Evolutionary conservation across 2,888 invertebrate genomes (phyloP).

Genomic region (Ophion ellenae): DNA sequence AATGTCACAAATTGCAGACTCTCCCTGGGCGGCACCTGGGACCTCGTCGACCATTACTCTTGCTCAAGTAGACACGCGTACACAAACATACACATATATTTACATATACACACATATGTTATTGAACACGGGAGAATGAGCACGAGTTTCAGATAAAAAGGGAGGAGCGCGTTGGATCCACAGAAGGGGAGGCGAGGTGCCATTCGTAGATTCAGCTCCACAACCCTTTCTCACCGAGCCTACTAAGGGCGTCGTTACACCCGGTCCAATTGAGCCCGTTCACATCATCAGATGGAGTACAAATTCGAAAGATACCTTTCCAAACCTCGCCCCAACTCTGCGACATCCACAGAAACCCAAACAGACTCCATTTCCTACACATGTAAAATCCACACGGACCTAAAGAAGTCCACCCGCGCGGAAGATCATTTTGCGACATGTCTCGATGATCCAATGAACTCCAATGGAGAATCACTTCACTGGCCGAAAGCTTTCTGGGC

Average conservation of each 20-base stretch:
- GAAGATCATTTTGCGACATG: not conserved
- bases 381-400: not conserved
- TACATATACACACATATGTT: conserved; percentile 19
- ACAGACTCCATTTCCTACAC: not conserved
- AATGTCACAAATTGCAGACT: conserved; percentile 73
- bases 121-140: conserved; percentile 40
- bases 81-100: not conserved
- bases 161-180: conserved; percentile 23
- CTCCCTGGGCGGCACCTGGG: conserved; percentile 71
- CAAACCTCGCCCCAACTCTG: not conserved
- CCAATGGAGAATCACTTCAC: not conserved
- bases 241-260: conserved; percentile 56
- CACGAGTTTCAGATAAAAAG: conserved; percentile 41
- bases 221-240: conserved; percentile 54
- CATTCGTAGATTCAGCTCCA: conserved; percentile 45
- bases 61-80: conserved; percentile 47
- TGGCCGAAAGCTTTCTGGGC: not conserved
- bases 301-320: not conserved
- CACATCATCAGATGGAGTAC: not conserved
- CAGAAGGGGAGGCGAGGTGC: conserved; percentile 10
- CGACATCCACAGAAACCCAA: not conserved
- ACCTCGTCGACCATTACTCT: conserved; percentile 70
- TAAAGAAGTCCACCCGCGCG: not conserved
- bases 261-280: conserved; percentile 52
- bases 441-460: not conserved